phyloP scores from a whole-genome alignment of 2,797 vertebrate species.

The Buceros bicornis region DNA sequence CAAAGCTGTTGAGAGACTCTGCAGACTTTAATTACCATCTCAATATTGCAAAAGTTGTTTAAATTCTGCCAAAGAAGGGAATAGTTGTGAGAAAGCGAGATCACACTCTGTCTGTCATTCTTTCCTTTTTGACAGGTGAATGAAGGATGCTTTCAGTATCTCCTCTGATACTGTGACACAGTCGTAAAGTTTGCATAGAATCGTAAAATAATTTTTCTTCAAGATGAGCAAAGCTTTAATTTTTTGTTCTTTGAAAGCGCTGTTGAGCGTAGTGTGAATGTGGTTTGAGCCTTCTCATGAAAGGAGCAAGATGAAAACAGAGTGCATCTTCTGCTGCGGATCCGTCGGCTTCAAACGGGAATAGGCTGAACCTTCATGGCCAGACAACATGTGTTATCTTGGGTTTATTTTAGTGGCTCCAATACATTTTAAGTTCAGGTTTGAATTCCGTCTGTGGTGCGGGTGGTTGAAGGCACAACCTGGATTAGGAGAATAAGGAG shows the following conservation, averaged over 20 bases:
- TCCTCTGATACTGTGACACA: slow-evolving; percentile 17
- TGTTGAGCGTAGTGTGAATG: not conserved
- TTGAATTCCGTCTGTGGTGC: not conserved
- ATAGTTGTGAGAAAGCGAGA: slow-evolving; percentile 47
- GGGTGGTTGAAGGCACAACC: not conserved
- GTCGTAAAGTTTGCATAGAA: slow-evolving; percentile 49
- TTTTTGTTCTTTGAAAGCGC: not conserved
- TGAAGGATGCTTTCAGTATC: slow-evolving; percentile 33
- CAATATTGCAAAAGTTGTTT: slow-evolving; percentile 65
- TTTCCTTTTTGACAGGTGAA: slow-evolving; percentile 52
- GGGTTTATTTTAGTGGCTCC: not conserved
- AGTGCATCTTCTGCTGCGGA: not conserved
- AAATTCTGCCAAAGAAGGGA: slow-evolving; percentile 55
- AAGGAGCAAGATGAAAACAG: not conserved
- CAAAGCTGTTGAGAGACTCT: slow-evolving; percentile 44
- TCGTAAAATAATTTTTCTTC: slow-evolving; percentile 28
- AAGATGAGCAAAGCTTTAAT: not conserved
- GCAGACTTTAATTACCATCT: slow-evolving; percentile 64
- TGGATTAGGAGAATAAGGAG: not conserved
- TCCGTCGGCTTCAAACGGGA: not conserved
- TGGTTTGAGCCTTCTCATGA: not conserved
- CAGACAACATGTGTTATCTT: not conserved
- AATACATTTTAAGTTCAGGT: not conserved
- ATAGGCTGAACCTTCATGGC: not conserved
- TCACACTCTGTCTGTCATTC: slow-evolving; percentile 58